phyloP scores from a whole-genome alignment of 2,113 vertebrate species.

The Periophthalmus modestus region DNA sequence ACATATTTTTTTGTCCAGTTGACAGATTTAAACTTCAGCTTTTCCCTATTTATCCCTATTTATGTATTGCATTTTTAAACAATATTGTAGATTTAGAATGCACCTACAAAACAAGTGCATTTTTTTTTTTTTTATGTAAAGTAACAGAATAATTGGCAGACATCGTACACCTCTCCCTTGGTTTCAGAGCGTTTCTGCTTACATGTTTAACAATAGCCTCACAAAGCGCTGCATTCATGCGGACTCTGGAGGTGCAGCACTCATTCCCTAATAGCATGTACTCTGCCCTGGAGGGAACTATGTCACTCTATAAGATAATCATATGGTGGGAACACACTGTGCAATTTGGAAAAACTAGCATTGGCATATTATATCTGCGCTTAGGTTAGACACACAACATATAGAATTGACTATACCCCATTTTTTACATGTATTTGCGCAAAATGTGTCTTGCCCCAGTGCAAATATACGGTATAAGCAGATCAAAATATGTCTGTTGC shows the following conservation, averaged over 20 bases:
- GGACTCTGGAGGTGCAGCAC: slow-evolving; percentile 39
- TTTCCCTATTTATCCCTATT: no score
- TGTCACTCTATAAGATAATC: slow-evolving; percentile 63
- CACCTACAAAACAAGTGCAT: background rate
- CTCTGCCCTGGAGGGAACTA: slow-evolving; percentile 47
- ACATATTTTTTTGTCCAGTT: no score
- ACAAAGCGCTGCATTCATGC: slow-evolving; percentile 56
- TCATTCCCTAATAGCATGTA: slow-evolving; percentile 46
- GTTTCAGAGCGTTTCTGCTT: slow-evolving; percentile 51
- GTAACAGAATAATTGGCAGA: slow-evolving; percentile 27
- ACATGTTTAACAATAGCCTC: slow-evolving; percentile 44
- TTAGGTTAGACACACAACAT: slow-evolving; percentile 18
- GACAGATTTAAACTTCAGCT: no score
- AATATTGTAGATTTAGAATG: no score
- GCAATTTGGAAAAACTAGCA: slow-evolving; percentile 48
- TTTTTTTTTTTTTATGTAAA: background rate
- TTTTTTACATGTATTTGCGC: no score
- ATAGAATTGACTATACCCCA: slow-evolving; percentile 9
- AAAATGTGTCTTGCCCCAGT: background rate
- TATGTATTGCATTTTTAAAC: no score
- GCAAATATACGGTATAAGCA: no score
- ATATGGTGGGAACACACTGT: slow-evolving; percentile 40
- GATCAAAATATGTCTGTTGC: no score
- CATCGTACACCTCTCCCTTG: slow-evolving; percentile 38
- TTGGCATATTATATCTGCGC: slow-evolving; percentile 51